These are phyloP conservation scores for Siniperca undulata DNA, from an alignment of 2,797 vertebrate genomes.

Conservation along the genomic window DNA sequence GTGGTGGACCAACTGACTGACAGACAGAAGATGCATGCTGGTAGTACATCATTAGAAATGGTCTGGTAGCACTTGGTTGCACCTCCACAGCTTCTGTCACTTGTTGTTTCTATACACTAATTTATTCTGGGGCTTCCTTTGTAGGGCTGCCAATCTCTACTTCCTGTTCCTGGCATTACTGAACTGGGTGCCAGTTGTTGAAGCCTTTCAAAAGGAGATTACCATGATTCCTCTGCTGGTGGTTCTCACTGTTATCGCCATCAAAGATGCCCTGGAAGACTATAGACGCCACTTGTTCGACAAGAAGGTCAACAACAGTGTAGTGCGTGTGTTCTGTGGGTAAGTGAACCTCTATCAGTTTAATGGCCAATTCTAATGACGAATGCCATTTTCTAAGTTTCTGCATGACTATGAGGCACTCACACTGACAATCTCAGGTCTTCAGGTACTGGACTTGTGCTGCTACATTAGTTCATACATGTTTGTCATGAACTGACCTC, in stretches of 20 bases:
- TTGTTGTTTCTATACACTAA: neutral
- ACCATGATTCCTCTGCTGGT: slow-evolving; percentile 94
- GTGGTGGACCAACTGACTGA: neutral
- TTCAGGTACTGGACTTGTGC: neutral
- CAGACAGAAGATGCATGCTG: neutral
- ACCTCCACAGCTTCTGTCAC: neutral
- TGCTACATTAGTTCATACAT: neutral
- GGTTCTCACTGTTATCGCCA: slow-evolving; percentile 91
- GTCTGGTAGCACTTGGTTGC: neutral
- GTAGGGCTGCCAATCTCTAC: slow-evolving; percentile 95
- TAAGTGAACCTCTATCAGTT: slow-evolving; percentile 51
- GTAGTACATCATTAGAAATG: neutral
- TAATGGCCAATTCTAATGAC: no score
- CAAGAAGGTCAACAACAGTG: slow-evolving; percentile 92
- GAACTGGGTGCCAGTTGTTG: slow-evolving; percentile 97
- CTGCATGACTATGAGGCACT: neutral
- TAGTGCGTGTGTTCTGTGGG: slow-evolving; percentile 90
- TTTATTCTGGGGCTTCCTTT: slow-evolving; percentile 20
- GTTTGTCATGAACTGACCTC: neutral
- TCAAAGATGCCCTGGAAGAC: slow-evolving; percentile 97
- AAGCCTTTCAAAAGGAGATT: slow-evolving; percentile 98
- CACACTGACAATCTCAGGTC: neutral
- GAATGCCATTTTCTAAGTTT: neutral
- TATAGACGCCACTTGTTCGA: slow-evolving; percentile 93
- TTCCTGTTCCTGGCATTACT: slow-evolving; percentile 94